Base-by-base conservation (phyloP, 1,140 invertebrate genomes). In the Drosophila aff. region DNA sequence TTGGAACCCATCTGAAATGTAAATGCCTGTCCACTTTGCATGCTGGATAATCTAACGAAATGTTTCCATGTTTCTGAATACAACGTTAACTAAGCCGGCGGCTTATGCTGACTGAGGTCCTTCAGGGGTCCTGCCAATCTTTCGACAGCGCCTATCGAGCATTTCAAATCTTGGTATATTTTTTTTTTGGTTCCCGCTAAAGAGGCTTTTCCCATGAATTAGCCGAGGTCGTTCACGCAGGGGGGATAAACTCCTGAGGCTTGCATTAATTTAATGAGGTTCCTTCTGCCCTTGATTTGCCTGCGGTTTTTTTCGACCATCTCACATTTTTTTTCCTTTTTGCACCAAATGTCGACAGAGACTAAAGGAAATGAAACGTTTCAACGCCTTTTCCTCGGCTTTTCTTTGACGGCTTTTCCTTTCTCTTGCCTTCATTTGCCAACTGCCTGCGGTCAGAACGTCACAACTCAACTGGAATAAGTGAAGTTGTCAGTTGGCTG, bases 201-300 rank as follows among this genome's bases (percentile, higher is more conserved):
- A 75, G 44, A 72, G 46, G 82, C 58, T 84, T 83, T 76, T 55
- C 41, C 68, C 74, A 74, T 66, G 68, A 82, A 83, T 82, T 82
- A 82, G 57, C 69, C 76, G 49, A 65, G 60, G 43, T 47, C 9
- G 47, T 23, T 43, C 52, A 31, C 31, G 18, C 28, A 11, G 49
- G 26, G 8, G 40, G 41, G 50, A 66, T 74, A 76, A 85, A 68
- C 53, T 73, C 85, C 86, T 80, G 72, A 85, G 85, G 85, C 85
- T 76, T 90, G 85, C 85, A 90, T 90, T 90, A 90, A 90, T 90
- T 90, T 90, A 90, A 90, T 90, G 85, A 90, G 85, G 69, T 90
- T 90, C 57, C 79, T 79, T 76, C 62, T 81, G 80, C 67, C 78
- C 77, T 77, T 77, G 76, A 63, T 79, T 87, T 87, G 71, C 59